A percentile compares a stretch with the other conserved stretches of the same genome.
Evolutionary conservation across 2,888 invertebrate genomes (phyloP).

Genomic region (Tyria jacobaeae): DNA sequence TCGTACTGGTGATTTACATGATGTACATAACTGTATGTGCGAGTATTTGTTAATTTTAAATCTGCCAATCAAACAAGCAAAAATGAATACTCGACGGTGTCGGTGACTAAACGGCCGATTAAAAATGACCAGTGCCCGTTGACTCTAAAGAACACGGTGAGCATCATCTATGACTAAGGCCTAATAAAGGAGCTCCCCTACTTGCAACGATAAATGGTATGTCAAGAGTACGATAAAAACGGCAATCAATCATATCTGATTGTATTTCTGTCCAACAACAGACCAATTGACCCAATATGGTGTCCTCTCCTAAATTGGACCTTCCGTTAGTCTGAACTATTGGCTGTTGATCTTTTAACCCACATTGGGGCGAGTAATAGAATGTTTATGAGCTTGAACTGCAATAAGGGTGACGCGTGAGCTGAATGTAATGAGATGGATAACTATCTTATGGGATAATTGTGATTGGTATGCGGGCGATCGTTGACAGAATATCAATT

Average conservation of each 20-base stretch:
- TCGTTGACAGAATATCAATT: neutral
- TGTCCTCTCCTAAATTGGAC: constrained; percentile 63
- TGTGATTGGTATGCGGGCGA: constrained; percentile 20
- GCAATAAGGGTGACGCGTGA: constrained; percentile 32
- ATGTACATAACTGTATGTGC: too few species aligned
- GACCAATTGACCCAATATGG: constrained; percentile 67
- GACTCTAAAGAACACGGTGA: neutral
- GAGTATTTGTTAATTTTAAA: too few species aligned
- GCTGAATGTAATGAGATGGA: constrained; percentile 16
- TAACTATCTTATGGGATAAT: constrained; percentile 31
- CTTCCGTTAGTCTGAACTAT: constrained; percentile 64
- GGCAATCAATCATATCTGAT: constrained; percentile 41
- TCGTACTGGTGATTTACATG: too few species aligned
- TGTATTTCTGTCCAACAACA: constrained; percentile 38
- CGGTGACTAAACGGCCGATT: too few species aligned
- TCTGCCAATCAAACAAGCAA: too few species aligned
- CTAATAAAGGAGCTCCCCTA: neutral
- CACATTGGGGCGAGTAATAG: constrained; percentile 45
- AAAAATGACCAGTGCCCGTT: neutral
- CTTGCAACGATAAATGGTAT: constrained; percentile 2
- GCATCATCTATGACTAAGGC: neutral
- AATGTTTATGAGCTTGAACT: constrained; percentile 33
- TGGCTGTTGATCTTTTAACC: constrained; percentile 75
- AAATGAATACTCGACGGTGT: too few species aligned
- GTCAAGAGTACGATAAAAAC: neutral